Percentiles rank a stretch among this genome's conserved stretches.
These are phyloP conservation scores for Zaprionus tsacasi DNA, from an alignment of 1,140 invertebrate species.

Conservation along the genomic window DNA sequence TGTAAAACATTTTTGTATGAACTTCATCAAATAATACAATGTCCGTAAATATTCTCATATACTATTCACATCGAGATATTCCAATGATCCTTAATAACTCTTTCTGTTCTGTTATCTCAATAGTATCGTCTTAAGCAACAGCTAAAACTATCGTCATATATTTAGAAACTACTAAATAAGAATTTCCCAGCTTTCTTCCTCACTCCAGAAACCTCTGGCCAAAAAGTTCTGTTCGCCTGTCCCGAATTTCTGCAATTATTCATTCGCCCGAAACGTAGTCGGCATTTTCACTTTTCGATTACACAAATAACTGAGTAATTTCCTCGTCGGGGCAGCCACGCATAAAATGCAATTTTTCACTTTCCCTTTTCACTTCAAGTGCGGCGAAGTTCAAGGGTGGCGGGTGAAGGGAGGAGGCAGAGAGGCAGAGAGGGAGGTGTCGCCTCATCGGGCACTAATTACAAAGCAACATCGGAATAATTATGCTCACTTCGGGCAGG, in stretches of 20 bases:
- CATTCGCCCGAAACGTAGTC: slow-evolving; percentile 41
- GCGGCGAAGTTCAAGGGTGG: slow-evolving; percentile 40
- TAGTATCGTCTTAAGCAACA: too few relatives aligned
- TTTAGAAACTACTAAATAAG: too few relatives aligned
- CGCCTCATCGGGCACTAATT: slow-evolving; percentile 77
- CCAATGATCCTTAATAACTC: too few relatives aligned
- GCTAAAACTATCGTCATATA: too few relatives aligned
- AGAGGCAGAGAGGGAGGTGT: slow-evolving; percentile 23
- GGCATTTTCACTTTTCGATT: slow-evolving; percentile 65
- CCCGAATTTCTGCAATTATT: slow-evolving; percentile 59
- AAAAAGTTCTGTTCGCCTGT: slow-evolving; percentile 44
- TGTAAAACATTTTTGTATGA: too few relatives aligned
- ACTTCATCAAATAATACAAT: too few relatives aligned
- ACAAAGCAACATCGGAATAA: slow-evolving; percentile 80
- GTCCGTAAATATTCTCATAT: too few relatives aligned
- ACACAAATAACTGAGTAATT: slow-evolving; percentile 74
- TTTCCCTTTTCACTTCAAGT: slow-evolving; percentile 65
- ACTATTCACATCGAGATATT: too few relatives aligned
- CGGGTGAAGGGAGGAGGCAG: background rate
- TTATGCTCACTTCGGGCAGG: slow-evolving; percentile 74
- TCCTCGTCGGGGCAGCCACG: slow-evolving; percentile 66
- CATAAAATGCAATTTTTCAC: slow-evolving; percentile 80
- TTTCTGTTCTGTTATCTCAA: too few relatives aligned
- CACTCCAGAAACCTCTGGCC: background rate
- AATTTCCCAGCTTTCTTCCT: background rate